Evolutionary conservation across 2,113 vertebrate genomes (phyloP).

Genomic region (Campylorhamphus procurvoides): DNA sequence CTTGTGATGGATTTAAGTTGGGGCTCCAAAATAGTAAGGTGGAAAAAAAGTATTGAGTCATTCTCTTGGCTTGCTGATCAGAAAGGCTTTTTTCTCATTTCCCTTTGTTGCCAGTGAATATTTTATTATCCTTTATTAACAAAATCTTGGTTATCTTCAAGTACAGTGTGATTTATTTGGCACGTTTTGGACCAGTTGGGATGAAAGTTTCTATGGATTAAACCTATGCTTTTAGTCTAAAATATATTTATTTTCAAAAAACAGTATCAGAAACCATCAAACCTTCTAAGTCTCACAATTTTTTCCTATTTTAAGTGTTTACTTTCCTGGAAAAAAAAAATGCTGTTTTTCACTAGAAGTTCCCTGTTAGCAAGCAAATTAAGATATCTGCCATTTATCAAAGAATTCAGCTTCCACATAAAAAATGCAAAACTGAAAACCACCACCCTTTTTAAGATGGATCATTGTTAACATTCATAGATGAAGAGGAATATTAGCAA

Average conservation of each 20-base stretch:
- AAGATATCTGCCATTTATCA: background rate
- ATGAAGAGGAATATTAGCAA: background rate
- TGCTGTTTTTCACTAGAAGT: background rate
- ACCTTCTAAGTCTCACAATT: background rate
- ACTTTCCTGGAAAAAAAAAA: background rate
- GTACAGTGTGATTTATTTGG: conserved; percentile 33
- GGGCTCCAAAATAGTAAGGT: background rate
- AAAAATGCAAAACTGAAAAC: background rate
- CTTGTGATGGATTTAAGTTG: conserved; percentile 30
- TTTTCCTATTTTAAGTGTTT: background rate
- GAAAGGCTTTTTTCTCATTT: conserved; percentile 26
- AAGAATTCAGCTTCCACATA: background rate
- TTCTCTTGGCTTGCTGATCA: conserved; percentile 44
- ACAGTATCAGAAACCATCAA: background rate
- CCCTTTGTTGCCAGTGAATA: conserved; percentile 51
- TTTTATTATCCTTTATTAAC: conserved; percentile 47
- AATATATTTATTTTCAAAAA: conserved; percentile 32
- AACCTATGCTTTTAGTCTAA: conserved; percentile 5
- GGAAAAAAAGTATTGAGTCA: background rate
- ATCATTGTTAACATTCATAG: background rate
- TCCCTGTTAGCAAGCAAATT: conserved; percentile 6
- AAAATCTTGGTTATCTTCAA: conserved; percentile 62
- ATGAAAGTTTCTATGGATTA: conserved; percentile 46
- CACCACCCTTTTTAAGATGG: background rate
- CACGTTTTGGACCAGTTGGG: conserved; percentile 7